Conservation (phyloP, 2,797 vertebrate species). For the Coregonus ussuriensis region DNA sequence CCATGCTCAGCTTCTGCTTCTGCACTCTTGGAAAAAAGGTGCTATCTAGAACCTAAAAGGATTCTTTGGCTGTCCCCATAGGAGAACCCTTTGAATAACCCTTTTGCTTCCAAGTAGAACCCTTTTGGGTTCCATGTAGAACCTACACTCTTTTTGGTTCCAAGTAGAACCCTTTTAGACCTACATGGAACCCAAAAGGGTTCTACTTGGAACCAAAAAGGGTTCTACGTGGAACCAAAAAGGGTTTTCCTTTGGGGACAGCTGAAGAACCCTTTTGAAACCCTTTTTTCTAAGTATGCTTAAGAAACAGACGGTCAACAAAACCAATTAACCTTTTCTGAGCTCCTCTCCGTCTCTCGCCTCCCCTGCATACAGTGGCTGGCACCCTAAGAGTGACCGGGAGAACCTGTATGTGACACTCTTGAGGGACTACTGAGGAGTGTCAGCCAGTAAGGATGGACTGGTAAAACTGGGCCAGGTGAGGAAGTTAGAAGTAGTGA, state of each 20-base stretch:
- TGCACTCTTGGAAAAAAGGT: background rate
- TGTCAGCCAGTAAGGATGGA: background rate
- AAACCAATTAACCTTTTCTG: slow-evolving; percentile 86
- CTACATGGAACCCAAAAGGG: no score
- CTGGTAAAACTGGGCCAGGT: background rate
- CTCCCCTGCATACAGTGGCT: slow-evolving; percentile 47
- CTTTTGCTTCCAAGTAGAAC: no score
- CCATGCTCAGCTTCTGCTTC: slow-evolving; percentile 55
- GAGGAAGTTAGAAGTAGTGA: background rate
- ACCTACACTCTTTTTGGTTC: no score
- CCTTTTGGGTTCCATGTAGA: no score
- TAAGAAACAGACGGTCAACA: slow-evolving; percentile 82
- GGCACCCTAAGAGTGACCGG: slow-evolving; percentile 59
- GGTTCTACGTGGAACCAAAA: no score
- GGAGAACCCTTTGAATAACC: no score
- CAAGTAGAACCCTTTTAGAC: no score
- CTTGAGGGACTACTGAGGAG: slow-evolving; percentile 1
- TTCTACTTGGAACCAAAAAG: no score
- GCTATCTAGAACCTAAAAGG: no score
- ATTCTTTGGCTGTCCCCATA: no score
- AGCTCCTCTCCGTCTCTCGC: slow-evolving; percentile 67
- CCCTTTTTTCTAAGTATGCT: background rate
- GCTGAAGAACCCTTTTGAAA: no score
- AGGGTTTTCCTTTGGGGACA: no score
- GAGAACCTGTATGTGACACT: slow-evolving; percentile 65